Evolutionary conservation across 2,797 vertebrate genomes (phyloP), one percentile per base, ranked within the genome.

Genomic region (Pelobates cultripes): DNA sequence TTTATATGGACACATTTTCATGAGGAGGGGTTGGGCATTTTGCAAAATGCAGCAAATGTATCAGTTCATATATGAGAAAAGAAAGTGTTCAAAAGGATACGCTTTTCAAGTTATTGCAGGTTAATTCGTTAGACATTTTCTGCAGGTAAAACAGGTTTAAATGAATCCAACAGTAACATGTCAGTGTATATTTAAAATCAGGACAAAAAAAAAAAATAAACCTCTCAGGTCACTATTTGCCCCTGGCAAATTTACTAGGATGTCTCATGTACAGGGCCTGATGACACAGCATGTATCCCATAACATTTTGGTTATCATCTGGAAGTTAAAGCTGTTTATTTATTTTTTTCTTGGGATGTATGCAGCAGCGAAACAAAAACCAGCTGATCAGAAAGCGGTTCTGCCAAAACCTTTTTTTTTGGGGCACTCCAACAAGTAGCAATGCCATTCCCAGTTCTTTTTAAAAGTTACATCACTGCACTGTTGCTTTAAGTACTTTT

Each of bases 321-420:
- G 91, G 91, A 94, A 91, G 93, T 94, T 93, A 95, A 96, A 95
- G 94, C 93, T 93, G 92, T 94, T 94, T 76, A n/a, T 42, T 76
- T 64, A 47, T 72, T 84, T 73, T 83, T 93, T 92, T 94, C 93
- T 94, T 94, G 93, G 94, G 93, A 95, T 93, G 94, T 94, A 94
- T 93, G 91, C 90, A 94, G 94, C 94, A 95, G 94, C 92, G 92
- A 94, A 95, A 96, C 93, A 95, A 93, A 95, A 95, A 96, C 94
- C 90, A 94, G 94, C 92, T 94, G 94, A 95, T 93, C 92, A 93
- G 92, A 93, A 92, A 93, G 93, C 93, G 91, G 91, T 94, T 94
- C 93, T 92, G 93, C 91, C 93, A 92, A 90, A 93, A 17, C 3
- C 45, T 73, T 71, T 69, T 73, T 67, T 61, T 94, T 89, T 93